Base-by-base conservation (phyloP, 2,113 vertebrate species). In the Burhinus bistriatus region DNA sequence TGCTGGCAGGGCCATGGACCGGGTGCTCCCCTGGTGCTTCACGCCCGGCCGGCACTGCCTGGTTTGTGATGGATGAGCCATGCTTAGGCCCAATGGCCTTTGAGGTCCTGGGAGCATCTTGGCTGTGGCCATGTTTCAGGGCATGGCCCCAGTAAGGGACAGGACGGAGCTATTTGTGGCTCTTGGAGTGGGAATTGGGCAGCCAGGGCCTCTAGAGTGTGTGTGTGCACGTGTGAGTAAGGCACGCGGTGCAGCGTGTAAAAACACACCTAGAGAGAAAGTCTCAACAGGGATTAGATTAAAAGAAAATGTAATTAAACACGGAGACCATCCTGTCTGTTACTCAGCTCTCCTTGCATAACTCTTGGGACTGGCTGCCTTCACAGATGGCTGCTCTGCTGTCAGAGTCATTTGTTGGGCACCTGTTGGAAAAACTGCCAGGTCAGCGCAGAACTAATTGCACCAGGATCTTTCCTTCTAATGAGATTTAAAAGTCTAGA, bases 341-440 rank as follows among this genome's bases (percentile, higher is more conserved):
- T 95, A 94, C 81, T 71, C 78, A 93, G 17, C 36, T 70, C 44
- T 44, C 62, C 71, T 97, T 97, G 82, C n/a, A 66, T 97, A 97
- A 97, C 92, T 12, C 54, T 68, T 0, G 4, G 52, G 80, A 58
- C 61, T 0, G 4, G 75, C 84, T 94, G 87, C 45, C 49, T 80
- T 95, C 92, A 92, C 96, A 91, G 96, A 58, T 86, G 96, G 93
- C 62, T 96, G 96, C 93, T 61, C 84, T 57, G 75, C 93, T 96
- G 93, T 90, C 95, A 96, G 44, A 97, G 45, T 16, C 25, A 40
- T 94, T 97, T 95, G 66, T 66, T 80, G 85, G 85, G 96, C 95
- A 96, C 58, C 75, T 91, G 87, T 90, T 95, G 93, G 96, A 95
- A 96, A 94, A 96, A 88, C 54, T 85, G 75, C 68, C 36, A 45